A percentile compares a stretch with the other conserved stretches of the same genome.
Conservation (phyloP, 2,797 vertebrate genomes). For the Sandelia bainsii region DNA sequence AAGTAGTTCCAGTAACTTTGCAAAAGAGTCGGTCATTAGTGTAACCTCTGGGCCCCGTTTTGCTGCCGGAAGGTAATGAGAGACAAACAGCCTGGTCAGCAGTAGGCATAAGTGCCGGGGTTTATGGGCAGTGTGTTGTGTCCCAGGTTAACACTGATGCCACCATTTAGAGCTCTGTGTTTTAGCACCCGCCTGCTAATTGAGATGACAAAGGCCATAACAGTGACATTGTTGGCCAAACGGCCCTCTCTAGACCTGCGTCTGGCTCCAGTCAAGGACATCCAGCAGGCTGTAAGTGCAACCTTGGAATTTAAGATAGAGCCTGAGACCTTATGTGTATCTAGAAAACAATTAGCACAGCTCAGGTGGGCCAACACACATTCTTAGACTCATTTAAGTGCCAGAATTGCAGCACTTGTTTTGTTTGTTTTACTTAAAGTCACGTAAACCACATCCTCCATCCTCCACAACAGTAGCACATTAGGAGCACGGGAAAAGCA, state of each 20-base stretch:
- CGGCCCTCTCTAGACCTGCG: conserved; percentile 77
- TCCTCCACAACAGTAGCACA: conserved; percentile 31
- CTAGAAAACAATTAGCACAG: conserved; percentile 67
- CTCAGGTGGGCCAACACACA: conserved; percentile 63
- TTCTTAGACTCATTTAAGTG: conserved; percentile 71
- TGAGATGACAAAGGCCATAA: conserved; percentile 85
- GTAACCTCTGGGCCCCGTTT: conserved; percentile 76
- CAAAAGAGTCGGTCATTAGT: conserved; percentile 71
- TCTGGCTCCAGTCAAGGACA: conserved; percentile 86
- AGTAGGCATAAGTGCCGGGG: conserved; percentile 78
- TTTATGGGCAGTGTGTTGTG: conserved; percentile 81
- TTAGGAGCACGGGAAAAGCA: conserved; percentile 43
- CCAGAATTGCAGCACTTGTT: conserved; percentile 57
- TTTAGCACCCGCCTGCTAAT: conserved; percentile 91
- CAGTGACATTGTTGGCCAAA: conserved; percentile 85
- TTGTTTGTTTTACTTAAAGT: conserved; percentile 76
- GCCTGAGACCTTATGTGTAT: conserved; percentile 62
- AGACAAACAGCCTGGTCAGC: conserved; percentile 80
- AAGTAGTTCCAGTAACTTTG: conserved; percentile 64
- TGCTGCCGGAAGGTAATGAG: conserved; percentile 74
- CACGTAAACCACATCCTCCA: conserved; percentile 64
- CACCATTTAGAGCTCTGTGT: conserved; percentile 81
- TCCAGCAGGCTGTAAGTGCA: conserved; percentile 75
- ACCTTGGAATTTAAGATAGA: conserved; percentile 82
- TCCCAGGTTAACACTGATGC: conserved; percentile 82